These are phyloP conservation scores for Zelleria hepariella DNA, from an alignment of 2,888 invertebrate genomes.

Conservation along the genomic window DNA sequence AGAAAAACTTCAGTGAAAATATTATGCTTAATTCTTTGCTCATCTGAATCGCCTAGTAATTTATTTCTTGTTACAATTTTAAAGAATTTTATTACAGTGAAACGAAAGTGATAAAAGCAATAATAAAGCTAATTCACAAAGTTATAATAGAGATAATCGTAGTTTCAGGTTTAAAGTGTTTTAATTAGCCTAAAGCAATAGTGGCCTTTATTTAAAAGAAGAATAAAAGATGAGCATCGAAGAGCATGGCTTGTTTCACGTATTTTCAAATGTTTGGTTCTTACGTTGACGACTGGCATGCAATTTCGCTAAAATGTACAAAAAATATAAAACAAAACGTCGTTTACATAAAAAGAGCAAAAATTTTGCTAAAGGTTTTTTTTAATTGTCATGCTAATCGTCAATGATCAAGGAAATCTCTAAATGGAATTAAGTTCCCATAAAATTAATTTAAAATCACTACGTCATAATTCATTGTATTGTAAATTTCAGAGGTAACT, in stretches of 20 bases:
- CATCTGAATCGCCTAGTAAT: conserved; percentile 31
- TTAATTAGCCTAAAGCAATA: not conserved
- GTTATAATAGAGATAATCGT: conserved; percentile 3
- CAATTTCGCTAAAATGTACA: not conserved
- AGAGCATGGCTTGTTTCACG: conserved; percentile 58
- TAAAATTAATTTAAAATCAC: conserved; percentile 39
- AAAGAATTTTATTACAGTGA: conserved; percentile 14
- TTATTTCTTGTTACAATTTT: conserved; percentile 15
- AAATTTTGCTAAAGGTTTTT: too few species aligned
- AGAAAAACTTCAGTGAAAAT: conserved; percentile 14
- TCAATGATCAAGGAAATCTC: conserved; percentile 30
- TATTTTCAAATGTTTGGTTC: conserved; percentile 64
- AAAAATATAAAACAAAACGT: not conserved
- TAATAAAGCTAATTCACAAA: conserved; percentile 6
- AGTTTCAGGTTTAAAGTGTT: not conserved
- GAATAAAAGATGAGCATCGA: conserved; percentile 50
- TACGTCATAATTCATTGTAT: conserved; percentile 41
- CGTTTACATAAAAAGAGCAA: too few species aligned
- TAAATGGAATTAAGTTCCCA: conserved; percentile 70
- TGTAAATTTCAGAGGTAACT: conserved; percentile 43
- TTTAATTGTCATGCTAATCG: not conserved
- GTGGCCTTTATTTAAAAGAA: conserved; percentile 21
- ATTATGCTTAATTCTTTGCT: conserved; percentile 39
- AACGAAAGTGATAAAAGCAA: conserved; percentile 18
- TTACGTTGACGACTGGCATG: not conserved